Percentiles rank a stretch among this genome's conserved stretches.
These are phyloP conservation scores for Macrocentrus cingulum DNA, from an alignment of 1,140 invertebrate genomes.

Conservation along the genomic window DNA sequence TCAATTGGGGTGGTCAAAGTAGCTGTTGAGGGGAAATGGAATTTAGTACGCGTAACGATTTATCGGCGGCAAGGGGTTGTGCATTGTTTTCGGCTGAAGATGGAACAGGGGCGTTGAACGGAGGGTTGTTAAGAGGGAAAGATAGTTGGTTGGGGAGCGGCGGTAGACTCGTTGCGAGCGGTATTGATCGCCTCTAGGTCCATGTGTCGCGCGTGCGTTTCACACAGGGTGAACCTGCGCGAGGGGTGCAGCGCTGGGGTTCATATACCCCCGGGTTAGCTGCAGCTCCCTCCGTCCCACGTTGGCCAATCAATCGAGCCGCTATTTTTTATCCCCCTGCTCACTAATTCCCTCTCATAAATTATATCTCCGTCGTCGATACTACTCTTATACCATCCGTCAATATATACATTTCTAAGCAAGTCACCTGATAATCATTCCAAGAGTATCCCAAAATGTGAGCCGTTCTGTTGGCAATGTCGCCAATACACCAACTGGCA, in stretches of 20 bases:
- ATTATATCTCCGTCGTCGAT: too few relatives aligned
- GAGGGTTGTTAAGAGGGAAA: slow-evolving; percentile 11
- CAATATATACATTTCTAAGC: too few relatives aligned
- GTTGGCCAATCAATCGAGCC: slow-evolving; percentile 54
- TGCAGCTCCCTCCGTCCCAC: slow-evolving; percentile 47
- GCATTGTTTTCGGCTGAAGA: background rate
- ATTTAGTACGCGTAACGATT: slow-evolving; percentile 9
- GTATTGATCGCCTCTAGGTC: slow-evolving; percentile 56
- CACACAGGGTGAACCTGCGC: slow-evolving; percentile 49
- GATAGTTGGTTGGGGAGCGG: slow-evolving; percentile 30
- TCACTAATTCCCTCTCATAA: slow-evolving; percentile 4
- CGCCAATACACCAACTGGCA: slow-evolving; percentile 18
- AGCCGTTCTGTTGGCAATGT: slow-evolving; percentile 1
- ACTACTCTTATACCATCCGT: too few relatives aligned
- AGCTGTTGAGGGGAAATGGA: too few relatives aligned
- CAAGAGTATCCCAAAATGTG: background rate
- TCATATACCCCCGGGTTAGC: slow-evolving; percentile 54
- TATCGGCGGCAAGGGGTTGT: background rate
- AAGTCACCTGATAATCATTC: too few relatives aligned
- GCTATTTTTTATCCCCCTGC: slow-evolving; percentile 34
- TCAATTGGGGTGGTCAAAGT: too few relatives aligned
- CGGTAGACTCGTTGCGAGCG: slow-evolving; percentile 35
- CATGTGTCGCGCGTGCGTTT: slow-evolving; percentile 57
- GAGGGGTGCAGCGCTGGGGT: slow-evolving; percentile 44
- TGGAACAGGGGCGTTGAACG: background rate